These are phyloP conservation scores for Lagenorhynchus albirostris DNA, from an alignment of 2,113 vertebrate genomes.

Conservation along the genomic window DNA sequence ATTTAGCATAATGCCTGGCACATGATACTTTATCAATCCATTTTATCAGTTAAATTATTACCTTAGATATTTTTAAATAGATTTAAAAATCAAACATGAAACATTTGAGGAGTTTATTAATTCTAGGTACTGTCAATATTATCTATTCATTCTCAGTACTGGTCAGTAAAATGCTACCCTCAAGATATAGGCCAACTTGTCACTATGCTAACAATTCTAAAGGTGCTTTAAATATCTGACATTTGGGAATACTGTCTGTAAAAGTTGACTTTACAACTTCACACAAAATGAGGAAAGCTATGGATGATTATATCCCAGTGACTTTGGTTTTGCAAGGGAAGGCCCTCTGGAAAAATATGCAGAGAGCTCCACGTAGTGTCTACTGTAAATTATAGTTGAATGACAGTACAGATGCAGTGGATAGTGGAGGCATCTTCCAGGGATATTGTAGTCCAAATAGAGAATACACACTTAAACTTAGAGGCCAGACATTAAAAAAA, in stretches of 20 bases:
- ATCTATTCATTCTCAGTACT: neutral
- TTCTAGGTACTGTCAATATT: neutral
- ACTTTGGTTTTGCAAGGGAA: neutral
- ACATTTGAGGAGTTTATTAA: neutral
- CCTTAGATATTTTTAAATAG: neutral
- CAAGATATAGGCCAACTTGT: neutral
- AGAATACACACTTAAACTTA: neutral
- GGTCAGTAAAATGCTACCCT: neutral
- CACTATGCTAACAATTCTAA: neutral
- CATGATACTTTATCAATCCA: neutral
- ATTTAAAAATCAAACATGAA: slow-evolving; percentile 15
- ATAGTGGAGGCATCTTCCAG: neutral
- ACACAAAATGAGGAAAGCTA: neutral
- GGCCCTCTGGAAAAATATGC: neutral
- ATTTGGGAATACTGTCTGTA: neutral
- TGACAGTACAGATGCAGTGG: neutral
- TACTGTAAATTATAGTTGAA: neutral
- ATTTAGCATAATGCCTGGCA: neutral
- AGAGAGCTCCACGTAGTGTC: neutral
- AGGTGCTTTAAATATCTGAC: neutral
- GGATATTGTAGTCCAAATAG: neutral
- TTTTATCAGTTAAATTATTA: neutral
- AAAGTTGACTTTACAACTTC: neutral
- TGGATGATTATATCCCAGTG: neutral
- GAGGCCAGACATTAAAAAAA: neutral